Evolutionary conservation across 2,888 invertebrate genomes (phyloP).

Genomic region (Chouioia cunea): DNA sequence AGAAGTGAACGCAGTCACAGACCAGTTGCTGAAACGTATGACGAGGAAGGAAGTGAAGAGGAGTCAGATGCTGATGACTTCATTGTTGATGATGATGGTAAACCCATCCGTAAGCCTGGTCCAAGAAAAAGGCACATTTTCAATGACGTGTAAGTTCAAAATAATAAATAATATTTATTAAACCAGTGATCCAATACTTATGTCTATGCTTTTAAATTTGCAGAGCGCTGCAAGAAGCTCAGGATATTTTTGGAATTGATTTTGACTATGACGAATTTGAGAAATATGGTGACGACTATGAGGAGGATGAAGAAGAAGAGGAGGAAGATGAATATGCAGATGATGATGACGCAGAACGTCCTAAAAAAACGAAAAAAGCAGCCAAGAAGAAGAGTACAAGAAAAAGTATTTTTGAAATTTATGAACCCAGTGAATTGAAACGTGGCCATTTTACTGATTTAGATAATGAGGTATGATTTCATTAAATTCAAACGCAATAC

Average conservation of each 20-base stretch:
- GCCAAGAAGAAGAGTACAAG: constrained; percentile 82
- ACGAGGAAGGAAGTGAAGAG: constrained; percentile 83
- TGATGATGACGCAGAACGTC: constrained; percentile 73
- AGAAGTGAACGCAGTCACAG: constrained; percentile 79
- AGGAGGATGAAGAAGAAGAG: constrained; percentile 85
- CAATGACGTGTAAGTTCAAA: constrained; percentile 82
- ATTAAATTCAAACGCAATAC: not conserved
- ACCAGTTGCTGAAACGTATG: constrained; percentile 74
- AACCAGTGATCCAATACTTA: constrained; percentile 5
- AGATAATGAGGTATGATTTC: constrained; percentile 79
- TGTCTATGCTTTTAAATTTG: constrained; percentile 2
- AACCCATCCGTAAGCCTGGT: constrained; percentile 85
- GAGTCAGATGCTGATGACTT: constrained; percentile 95
- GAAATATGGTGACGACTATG: constrained; percentile 88
- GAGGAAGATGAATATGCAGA: constrained; percentile 86
- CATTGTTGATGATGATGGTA: constrained; percentile 96
- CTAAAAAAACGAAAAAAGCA: constrained; percentile 80
- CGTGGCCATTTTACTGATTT: constrained; percentile 95
- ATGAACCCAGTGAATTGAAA: constrained; percentile 97
- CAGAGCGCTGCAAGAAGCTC: constrained; percentile 94
- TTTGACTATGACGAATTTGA: constrained; percentile 94
- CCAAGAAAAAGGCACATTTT: constrained; percentile 86
- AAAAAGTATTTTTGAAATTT: constrained; percentile 93
- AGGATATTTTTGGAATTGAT: constrained; percentile 99
- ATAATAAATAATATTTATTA: constrained; percentile 18